A percentile compares a stretch with the other conserved stretches of the same genome.
phyloP scores from a whole-genome alignment of 2,797 vertebrate species.

The Simalia tracyae region DNA sequence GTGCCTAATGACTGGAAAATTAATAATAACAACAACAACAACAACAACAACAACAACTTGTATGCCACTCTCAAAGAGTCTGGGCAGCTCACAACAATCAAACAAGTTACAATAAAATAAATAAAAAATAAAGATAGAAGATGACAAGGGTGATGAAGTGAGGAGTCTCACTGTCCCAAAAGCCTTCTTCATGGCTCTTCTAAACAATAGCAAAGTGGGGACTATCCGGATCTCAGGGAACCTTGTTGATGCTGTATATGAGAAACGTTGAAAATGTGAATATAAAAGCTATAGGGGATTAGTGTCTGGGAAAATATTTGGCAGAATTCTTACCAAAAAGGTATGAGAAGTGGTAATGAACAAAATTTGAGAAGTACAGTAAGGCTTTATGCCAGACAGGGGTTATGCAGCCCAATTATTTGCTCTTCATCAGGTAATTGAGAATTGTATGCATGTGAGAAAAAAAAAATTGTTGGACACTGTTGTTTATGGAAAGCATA shows the following conservation, averaged over 20 bases:
- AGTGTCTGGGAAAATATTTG: neutral
- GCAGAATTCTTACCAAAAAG: neutral
- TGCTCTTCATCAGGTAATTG: neutral
- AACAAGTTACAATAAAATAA: too few species aligned
- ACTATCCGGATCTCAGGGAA: neutral
- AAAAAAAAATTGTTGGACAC: neutral
- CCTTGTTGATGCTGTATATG: neutral
- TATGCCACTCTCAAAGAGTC: too few species aligned
- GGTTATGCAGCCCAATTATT: neutral
- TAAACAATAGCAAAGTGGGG: neutral
- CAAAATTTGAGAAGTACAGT: neutral
- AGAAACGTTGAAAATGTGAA: neutral
- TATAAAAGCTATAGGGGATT: neutral
- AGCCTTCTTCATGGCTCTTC: neutral
- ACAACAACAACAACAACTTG: too few species aligned
- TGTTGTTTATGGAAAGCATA: neutral
- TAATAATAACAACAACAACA: too few species aligned
- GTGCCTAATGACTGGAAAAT: too few species aligned
- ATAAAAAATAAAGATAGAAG: too few species aligned
- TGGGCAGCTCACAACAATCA: too few species aligned
- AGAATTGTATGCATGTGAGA: neutral
- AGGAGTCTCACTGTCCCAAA: neutral
- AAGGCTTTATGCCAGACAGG: neutral
- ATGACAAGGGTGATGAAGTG: too few species aligned
- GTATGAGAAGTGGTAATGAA: neutral